A percentile compares a stretch with the other conserved stretches of the same genome.
phyloP scores from a whole-genome alignment of 2,888 invertebrate genomes.

The Drosophila peninsularis region DNA sequence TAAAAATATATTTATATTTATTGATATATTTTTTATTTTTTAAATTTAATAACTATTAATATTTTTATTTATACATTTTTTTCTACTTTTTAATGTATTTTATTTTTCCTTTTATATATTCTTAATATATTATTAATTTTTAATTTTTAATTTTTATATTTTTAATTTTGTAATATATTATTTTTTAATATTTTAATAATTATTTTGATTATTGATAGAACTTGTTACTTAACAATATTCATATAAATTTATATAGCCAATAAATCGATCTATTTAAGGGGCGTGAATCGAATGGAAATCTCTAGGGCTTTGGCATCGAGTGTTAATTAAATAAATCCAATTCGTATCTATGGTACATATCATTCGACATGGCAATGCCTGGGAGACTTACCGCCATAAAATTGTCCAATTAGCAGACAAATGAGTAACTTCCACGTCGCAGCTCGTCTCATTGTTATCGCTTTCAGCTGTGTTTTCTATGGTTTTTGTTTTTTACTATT shows the following conservation, averaged over 20 bases:
- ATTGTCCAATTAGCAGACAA: constrained; percentile 65
- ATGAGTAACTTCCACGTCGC: constrained; percentile 53
- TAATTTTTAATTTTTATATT: no score
- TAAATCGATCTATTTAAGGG: constrained; percentile 2
- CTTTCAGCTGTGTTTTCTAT: constrained; percentile 5
- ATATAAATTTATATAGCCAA: not conserved
- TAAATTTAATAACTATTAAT: no score
- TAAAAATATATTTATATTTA: no score
- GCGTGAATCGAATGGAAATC: constrained; percentile 17
- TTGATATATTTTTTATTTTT: no score
- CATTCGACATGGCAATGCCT: not conserved
- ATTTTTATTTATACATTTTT: no score
- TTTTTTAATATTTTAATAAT: no score
- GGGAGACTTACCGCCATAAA: constrained; percentile 59
- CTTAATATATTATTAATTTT: no score
- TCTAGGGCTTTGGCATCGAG: constrained; percentile 6
- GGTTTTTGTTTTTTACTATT: constrained; percentile 6
- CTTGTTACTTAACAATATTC: not conserved
- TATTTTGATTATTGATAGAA: not conserved
- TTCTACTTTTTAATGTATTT: no score
- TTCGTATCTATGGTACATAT: constrained; percentile 13
- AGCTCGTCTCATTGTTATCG: constrained; percentile 59
- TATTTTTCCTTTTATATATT: no score
- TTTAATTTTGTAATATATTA: no score
- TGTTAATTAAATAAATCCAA: constrained; percentile 34